Evolutionary conservation across 2,888 invertebrate species (phyloP), one percentile per base, ranked within the genome.

Genomic region (Biston stratarius): DNA sequence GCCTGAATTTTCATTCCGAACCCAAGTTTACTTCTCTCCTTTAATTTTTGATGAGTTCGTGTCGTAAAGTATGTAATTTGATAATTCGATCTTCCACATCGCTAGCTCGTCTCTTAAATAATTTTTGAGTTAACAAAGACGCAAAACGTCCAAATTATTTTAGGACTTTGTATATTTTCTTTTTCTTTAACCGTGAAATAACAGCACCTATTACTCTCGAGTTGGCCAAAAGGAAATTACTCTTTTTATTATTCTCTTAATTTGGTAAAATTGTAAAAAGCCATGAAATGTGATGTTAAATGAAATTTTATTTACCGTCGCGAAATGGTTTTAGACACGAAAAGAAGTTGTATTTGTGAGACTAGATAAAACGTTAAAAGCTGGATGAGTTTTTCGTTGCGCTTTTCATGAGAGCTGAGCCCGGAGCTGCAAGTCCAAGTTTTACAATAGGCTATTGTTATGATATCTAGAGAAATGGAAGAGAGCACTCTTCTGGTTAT

Each of bases 401-500:
- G 56, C 61, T 61, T 67, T 58, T 53, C 33, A 62, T 53, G 15
- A 53, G 48, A 58, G 15, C 52, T 53, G 0, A 48, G 55, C 49
- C 44, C 47, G 33, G 63, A 72, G 62, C 66, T 60, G 65, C 56
- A 65, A 67, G 69, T 65, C 71, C 70, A 70, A 69, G 74, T 71
- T 70, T 77, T 69, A 81, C 81, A 80, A 83, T 79, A 72, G 72
- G 24, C 59, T 73, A 76, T 82, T 84, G 77, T 82, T 76, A 70
- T 70, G 44, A 49, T 38, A 40, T 44, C 47, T 48, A 12, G 48
- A 38, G 38, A 33, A 47, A 47, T 48, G 47, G 15, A 47, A 12
- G 14, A 45, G 15, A 58, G 15, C 58, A 36, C 47, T 58, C 10
- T 48, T 38, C 8, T 40, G n/a, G 14, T 53, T 38, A 15, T 53